Evolutionary conservation across 1,140 invertebrate genomes (phyloP), one percentile per base, ranked within the genome.

Genomic region (Bombus fervidus): DNA sequence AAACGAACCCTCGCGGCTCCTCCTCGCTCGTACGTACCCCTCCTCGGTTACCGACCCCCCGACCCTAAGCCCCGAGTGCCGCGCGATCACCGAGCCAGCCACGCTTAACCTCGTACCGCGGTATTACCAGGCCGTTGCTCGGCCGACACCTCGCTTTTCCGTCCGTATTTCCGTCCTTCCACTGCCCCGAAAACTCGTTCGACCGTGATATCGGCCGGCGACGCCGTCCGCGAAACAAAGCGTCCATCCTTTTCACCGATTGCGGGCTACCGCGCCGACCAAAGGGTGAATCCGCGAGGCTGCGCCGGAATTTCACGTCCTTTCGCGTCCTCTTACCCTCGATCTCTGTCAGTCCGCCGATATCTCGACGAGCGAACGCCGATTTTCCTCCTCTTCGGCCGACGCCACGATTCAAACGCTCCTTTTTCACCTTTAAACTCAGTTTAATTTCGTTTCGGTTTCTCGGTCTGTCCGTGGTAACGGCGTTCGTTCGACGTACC

Each of bases 51-150:
- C 28, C 41, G 6, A 13, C 53, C 39, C 62, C 37, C 62, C 71
- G 39, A 62, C 80, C 43, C 73, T 66, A 31, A 66, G 53, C 69
- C 53, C 2, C 12, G 18, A 22, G 31, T 57, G 28, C 80, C 68
- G 31, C 64, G 57, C 79, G 72, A 25, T 13, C 69, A 9, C 47
- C 39, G 64, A 81, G 66, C 80, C 34, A n/a, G 8, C 73, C 43
- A 64, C 88, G 88, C 79, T 88, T 88, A 88, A 88, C 83, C 88
- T 62, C n/a, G 83, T 74, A 62, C 69, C 47, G 34, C 34, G 62
- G 86, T 47, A 71, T 73, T 77, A 88, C 79, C 82, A 74, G 79
- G 59, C 59, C 76, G 41, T 34, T 41, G 10, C 39, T n/a, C 39
- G 28, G 39, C 31, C 37, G 25, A 28, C 68, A 68, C n/a, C 37